A percentile compares a stretch with the other conserved stretches of the same genome.
phyloP scores from a whole-genome alignment of 1,140 invertebrate genomes.

The Sinonovacula constricta region DNA sequence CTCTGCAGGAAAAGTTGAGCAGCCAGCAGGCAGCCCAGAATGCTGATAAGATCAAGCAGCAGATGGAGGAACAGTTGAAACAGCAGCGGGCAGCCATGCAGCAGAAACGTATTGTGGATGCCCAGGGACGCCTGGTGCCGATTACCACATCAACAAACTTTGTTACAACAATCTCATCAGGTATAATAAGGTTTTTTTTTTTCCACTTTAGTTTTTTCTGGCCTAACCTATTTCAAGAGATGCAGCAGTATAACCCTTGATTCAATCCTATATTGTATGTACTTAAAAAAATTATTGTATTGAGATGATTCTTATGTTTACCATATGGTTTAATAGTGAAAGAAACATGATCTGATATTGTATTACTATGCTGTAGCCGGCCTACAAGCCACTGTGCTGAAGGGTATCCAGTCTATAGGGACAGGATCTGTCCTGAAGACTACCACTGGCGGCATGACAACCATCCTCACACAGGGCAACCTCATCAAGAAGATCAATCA shows the following conservation, averaged over 20 bases:
- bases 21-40: conserved; percentile 63
- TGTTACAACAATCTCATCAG: background rate
- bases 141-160: conserved; percentile 18
- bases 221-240: no score
- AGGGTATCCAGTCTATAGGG: conserved; percentile 52
- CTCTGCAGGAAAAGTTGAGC: conserved; percentile 68
- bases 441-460: conserved; percentile 54
- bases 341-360: no score
- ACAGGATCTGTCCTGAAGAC: conserved; percentile 51
- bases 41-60: conserved; percentile 91
- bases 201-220: no score
- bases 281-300: no score
- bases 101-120: conserved; percentile 85
- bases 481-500: conserved; percentile 64
- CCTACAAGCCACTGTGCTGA: conserved; percentile 58
- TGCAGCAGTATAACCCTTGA: no score
- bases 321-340: no score
- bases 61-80: conserved; percentile 92
- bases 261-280: no score
- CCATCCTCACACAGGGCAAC: conserved; percentile 62
- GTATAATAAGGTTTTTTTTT: no score
- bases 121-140: conserved; percentile 62
- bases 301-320: no score
- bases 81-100: conserved; percentile 92
- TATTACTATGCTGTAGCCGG: no score